Percentiles rank a stretch among this genome's conserved stretches.
phyloP scores from a whole-genome alignment of 2,888 invertebrate species.

The Drosophila anceps region DNA sequence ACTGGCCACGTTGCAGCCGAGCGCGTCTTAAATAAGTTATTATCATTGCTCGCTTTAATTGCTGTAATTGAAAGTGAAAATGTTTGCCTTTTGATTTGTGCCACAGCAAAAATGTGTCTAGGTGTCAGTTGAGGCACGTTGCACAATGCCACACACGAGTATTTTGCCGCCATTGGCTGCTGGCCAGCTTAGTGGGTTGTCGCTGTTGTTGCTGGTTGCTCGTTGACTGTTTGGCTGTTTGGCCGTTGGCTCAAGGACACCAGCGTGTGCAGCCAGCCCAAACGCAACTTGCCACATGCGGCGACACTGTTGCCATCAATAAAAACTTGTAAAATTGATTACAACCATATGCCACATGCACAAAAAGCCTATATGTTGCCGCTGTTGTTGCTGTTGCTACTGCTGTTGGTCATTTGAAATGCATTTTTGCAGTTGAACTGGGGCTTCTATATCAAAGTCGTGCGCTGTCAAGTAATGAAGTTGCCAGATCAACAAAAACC shows the following conservation, averaged over 20 bases:
- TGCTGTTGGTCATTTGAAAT: constrained; percentile 54
- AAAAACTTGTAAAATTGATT: constrained; percentile 79
- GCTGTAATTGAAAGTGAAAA: constrained; percentile 84
- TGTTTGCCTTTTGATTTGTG: constrained; percentile 82
- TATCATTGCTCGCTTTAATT: constrained; percentile 83
- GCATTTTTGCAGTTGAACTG: constrained; percentile 43
- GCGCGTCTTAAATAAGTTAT: constrained; percentile 82
- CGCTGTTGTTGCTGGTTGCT: constrained; percentile 8
- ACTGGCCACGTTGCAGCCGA: constrained; percentile 16
- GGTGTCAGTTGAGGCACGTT: constrained; percentile 69
- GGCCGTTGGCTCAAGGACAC: constrained; percentile 52
- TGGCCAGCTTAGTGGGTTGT: constrained; percentile 50
- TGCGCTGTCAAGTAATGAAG: constrained; percentile 81
- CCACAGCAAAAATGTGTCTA: constrained; percentile 80
- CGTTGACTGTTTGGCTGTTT: neutral
- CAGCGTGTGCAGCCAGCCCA: constrained; percentile 8
- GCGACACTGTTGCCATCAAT: constrained; percentile 52
- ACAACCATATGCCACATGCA: constrained; percentile 60
- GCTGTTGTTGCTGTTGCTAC: constrained; percentile 14
- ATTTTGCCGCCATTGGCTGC: neutral
- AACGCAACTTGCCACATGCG: constrained; percentile 67
- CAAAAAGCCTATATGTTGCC: constrained; percentile 26
- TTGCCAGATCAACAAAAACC: constrained; percentile 81
- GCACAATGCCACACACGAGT: constrained; percentile 51
- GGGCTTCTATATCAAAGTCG: constrained; percentile 74